Percentiles rank a stretch among this genome's conserved stretches.
Conservation (phyloP, 2,888 invertebrate species). For the Argyresthia albistria region DNA sequence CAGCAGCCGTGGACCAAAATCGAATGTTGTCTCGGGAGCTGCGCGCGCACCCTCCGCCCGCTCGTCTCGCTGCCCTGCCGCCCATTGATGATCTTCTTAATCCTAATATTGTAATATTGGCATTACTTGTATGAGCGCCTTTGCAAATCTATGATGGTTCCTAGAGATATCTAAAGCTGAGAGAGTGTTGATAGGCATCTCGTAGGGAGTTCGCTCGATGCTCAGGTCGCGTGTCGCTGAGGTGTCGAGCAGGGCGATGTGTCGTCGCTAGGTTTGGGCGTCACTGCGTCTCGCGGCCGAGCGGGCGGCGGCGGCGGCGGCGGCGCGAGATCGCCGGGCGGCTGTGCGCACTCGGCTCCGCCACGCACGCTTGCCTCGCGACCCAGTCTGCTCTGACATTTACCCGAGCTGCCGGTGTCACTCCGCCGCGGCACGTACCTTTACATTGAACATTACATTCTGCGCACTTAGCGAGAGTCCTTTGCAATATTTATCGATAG, state of each 20-base stretch:
- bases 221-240: slow-evolving; percentile 14
- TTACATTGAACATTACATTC: slow-evolving; percentile 38
- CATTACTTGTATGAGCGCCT: slow-evolving; percentile 16
- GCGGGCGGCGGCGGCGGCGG: slow-evolving; percentile 45
- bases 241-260: slow-evolving; percentile 40
- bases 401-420: slow-evolving; percentile 58
- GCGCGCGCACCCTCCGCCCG: slow-evolving; percentile 60
- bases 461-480: slow-evolving; percentile 18
- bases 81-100: slow-evolving; percentile 69
- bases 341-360: slow-evolving; percentile 53
- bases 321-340: slow-evolving; percentile 16
- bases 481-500: background rate
- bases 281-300: slow-evolving; percentile 67
- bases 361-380: slow-evolving; percentile 57
- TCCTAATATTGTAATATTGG: slow-evolving; percentile 49
- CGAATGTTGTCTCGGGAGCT: slow-evolving; percentile 64
- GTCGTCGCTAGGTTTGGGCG: slow-evolving; percentile 62
- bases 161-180: background rate
- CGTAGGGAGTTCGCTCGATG: background rate
- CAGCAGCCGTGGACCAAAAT: slow-evolving; percentile 73
- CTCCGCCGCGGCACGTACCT: slow-evolving; percentile 31
- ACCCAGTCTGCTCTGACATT: slow-evolving; percentile 68
- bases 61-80: slow-evolving; percentile 45
- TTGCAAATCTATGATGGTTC: background rate
- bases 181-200: background rate